Evolutionary conservation across 2,113 vertebrate species (phyloP).

Genomic region (Upupa epops): DNA sequence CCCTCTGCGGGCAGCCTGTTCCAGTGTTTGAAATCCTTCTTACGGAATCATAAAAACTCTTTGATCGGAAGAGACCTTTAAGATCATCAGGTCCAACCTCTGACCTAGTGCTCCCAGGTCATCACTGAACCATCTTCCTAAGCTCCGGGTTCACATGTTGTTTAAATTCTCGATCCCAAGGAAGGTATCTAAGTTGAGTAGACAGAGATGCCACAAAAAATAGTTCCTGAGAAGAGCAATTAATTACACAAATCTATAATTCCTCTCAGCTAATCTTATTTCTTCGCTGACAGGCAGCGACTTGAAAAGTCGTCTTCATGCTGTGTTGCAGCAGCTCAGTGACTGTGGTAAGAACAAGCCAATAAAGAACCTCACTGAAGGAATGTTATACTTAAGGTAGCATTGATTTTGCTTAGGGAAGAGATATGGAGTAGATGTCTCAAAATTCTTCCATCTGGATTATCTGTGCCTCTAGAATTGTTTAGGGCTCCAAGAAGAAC

Average conservation of each 20-base stretch:
- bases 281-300: background rate
- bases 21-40: too few relatives aligned
- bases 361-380: conserved; percentile 1
- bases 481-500: background rate
- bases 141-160: too few relatives aligned
- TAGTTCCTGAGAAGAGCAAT: background rate
- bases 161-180: background rate
- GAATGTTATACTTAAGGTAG: background rate
- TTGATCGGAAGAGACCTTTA: too few relatives aligned
- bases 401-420: background rate
- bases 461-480: background rate
- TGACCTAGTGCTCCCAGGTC: too few relatives aligned
- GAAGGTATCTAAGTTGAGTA: too few relatives aligned
- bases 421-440: background rate
- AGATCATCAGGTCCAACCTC: too few relatives aligned
- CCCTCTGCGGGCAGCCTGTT: too few relatives aligned
- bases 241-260: conserved; percentile 2
- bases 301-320: background rate
- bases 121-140: too few relatives aligned
- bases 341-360: background rate
- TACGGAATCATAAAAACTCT: too few relatives aligned
- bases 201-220: background rate
- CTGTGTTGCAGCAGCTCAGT: background rate
- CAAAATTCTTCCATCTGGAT: background rate
- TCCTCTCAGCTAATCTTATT: conserved; percentile 9